Evolutionary conservation across 2,797 vertebrate genomes (phyloP).

Genomic region (Mallotus villosus): DNA sequence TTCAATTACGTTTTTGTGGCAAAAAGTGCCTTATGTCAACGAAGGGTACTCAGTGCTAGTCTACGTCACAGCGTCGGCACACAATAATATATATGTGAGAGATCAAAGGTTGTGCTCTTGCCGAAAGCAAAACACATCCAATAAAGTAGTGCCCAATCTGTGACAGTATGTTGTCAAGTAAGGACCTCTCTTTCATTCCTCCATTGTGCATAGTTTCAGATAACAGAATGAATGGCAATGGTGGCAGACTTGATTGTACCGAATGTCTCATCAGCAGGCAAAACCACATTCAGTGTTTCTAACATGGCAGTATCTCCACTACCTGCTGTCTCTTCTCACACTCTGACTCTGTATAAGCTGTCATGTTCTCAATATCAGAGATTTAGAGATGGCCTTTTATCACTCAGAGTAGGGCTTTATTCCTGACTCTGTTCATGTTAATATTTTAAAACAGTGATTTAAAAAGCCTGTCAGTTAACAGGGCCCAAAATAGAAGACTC

Average conservation of each 20-base stretch:
- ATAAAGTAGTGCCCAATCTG: no score
- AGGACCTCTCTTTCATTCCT: no score
- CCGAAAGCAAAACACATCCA: no score
- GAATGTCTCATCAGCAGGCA: not conserved
- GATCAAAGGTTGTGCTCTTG: no score
- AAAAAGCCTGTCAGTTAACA: constrained; percentile 3
- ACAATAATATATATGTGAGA: no score
- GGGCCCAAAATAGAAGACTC: constrained; percentile 3
- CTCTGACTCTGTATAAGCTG: not conserved
- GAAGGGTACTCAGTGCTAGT: no score
- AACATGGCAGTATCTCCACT: not conserved
- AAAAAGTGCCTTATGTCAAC: no score
- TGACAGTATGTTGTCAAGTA: no score
- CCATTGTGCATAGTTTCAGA: no score
- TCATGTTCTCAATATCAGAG: not conserved
- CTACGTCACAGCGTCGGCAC: no score
- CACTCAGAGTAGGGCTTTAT: not conserved
- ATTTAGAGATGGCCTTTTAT: not conserved
- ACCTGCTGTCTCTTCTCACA: not conserved
- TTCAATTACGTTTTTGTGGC: no score
- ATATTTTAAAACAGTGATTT: constrained; percentile 5
- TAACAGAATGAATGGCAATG: no score
- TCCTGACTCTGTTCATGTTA: not conserved
- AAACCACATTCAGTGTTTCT: not conserved
- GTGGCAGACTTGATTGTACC: not conserved